phyloP scores from a whole-genome alignment of 2,888 invertebrate species.

The Drosophila ezoana region DNA sequence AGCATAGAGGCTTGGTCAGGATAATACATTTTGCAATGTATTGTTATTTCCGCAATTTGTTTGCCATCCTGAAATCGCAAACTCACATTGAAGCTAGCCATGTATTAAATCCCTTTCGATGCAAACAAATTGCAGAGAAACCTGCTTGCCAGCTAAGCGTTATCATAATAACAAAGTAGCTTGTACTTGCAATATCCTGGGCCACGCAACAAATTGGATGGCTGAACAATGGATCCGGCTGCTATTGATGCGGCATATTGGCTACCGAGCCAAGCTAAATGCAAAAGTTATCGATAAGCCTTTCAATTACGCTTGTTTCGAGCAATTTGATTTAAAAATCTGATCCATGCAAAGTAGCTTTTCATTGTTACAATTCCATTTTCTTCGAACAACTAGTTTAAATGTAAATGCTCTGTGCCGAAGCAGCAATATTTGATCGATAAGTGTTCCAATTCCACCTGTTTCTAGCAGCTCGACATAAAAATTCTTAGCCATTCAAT shows the following conservation, averaged over 20 bases:
- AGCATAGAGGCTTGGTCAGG: conserved; percentile 3
- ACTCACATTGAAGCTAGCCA: conserved; percentile 38
- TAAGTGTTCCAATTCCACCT: not conserved
- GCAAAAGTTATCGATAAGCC: not conserved
- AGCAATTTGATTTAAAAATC: no score
- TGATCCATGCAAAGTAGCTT: not conserved
- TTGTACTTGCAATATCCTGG: not conserved
- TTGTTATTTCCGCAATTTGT: conserved; percentile 58
- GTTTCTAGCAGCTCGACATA: not conserved
- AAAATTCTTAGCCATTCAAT: not conserved
- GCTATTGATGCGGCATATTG: no score
- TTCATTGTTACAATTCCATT: not conserved
- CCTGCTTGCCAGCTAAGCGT: conserved; percentile 6
- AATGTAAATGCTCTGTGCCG: not conserved
- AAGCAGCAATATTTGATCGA: not conserved
- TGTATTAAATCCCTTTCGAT: conserved; percentile 30
- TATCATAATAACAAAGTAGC: conserved; percentile 22
- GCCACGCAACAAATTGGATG: no score
- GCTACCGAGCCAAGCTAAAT: no score
- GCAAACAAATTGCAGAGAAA: conserved; percentile 1
- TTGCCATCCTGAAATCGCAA: conserved; percentile 46
- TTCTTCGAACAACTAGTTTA: not conserved
- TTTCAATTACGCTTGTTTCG: not conserved
- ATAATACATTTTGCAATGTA: conserved; percentile 24
- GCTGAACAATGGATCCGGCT: no score